Evolutionary conservation across 2,797 vertebrate genomes (phyloP).

Genomic region (Silurus aristotelis): DNA sequence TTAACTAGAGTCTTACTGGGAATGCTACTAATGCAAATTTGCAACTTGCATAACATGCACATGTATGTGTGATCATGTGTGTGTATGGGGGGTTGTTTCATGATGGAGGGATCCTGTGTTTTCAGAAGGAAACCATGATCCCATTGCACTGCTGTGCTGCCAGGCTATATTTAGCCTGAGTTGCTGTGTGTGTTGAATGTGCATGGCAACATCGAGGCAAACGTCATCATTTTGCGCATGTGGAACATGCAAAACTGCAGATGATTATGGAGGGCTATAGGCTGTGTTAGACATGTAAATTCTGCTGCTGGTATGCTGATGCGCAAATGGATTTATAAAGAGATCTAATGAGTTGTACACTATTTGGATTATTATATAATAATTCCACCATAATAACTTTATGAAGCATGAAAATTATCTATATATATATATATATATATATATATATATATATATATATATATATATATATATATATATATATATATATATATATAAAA

Average conservation of each 20-base stretch:
- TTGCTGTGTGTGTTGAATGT: conserved; percentile 77
- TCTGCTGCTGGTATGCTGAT: not conserved
- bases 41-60: too few species aligned
- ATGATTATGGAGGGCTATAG: not conserved
- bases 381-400: not conserved
- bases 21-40: not conserved
- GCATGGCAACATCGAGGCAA: conserved; percentile 54
- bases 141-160: conserved; percentile 64
- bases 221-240: conserved; percentile 40
- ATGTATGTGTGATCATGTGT: conserved; percentile 22
- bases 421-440: too few species aligned
- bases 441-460: too few species aligned
- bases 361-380: not conserved
- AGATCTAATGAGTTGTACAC: not conserved
- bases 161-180: conserved; percentile 77
- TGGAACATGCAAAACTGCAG: conserved; percentile 25
- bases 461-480: too few species aligned
- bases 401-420: too few species aligned
- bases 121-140: conserved; percentile 68
- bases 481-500: too few species aligned
- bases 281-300: not conserved
- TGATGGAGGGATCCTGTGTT: conserved; percentile 55
- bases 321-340: not conserved
- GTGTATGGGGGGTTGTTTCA: conserved; percentile 24
- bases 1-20: not conserved